phyloP scores from a whole-genome alignment of 2,113 vertebrate species.

The Bubo bubo region DNA sequence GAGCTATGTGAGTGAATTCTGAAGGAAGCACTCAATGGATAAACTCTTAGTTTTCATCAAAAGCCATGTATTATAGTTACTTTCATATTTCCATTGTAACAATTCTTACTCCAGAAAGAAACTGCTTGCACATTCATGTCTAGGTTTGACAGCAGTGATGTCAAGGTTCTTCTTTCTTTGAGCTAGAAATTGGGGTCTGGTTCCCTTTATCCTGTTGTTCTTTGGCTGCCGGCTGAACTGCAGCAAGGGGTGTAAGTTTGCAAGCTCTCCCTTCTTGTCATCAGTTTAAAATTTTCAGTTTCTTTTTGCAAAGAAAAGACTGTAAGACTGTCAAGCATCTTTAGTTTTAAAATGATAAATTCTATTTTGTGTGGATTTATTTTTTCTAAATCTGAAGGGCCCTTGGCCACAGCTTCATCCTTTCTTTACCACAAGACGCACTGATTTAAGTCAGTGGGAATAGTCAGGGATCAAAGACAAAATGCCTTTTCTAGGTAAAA shows the following conservation, averaged over 20 bases:
- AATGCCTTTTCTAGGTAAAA: background rate
- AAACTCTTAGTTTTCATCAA: background rate
- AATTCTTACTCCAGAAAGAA: background rate
- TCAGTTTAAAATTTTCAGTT: background rate
- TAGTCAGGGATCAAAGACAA: background rate
- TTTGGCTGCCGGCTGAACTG: background rate
- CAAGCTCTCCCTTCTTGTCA: background rate
- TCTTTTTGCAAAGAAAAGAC: background rate
- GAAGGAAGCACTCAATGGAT: background rate
- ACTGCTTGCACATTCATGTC: rapidly evolving
- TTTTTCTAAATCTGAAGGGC: background rate
- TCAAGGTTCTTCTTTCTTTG: background rate
- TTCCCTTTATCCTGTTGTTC: background rate
- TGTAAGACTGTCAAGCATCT: background rate
- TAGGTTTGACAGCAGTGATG: background rate
- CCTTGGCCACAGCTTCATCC: background rate
- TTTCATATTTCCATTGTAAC: rapidly evolving
- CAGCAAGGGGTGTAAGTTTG: background rate
- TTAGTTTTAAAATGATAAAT: background rate
- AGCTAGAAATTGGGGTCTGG: background rate
- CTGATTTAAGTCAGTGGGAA: background rate
- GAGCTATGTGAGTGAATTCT: background rate
- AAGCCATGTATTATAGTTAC: background rate
- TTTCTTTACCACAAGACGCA: background rate
- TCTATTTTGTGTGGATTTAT: background rate